These are phyloP conservation scores for Musca vetustissima DNA, from an alignment of 1,140 invertebrate species.

Conservation along the genomic window DNA sequence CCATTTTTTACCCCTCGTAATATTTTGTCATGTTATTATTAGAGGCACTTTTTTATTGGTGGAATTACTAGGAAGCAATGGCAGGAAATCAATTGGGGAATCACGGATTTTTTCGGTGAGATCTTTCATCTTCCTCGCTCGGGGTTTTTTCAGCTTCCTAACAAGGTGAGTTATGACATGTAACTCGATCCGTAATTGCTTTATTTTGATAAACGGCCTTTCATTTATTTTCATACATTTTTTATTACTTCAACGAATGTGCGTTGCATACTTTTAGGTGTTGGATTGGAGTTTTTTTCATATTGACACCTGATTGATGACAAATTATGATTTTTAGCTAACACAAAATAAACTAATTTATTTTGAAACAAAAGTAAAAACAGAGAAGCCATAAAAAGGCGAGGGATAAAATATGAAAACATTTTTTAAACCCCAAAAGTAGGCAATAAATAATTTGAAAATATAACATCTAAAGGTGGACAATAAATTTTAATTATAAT, in stretches of 20 bases:
- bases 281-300: background rate
- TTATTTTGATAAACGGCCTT: constrained; percentile 20
- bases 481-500: too few species aligned
- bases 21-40: background rate
- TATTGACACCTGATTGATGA: constrained; percentile 1
- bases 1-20: background rate
- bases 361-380: too few species aligned
- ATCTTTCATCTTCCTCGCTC: too few species aligned
- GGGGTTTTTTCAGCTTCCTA: too few species aligned
- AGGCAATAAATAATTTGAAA: too few species aligned
- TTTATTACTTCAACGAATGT: constrained; percentile 3
- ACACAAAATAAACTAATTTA: too few species aligned
- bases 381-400: too few species aligned
- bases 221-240: background rate
- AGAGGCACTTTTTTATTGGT: background rate
- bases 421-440: too few species aligned
- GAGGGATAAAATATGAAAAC: too few species aligned
- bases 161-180: background rate
- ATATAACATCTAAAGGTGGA: too few species aligned
- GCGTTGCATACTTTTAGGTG: background rate
- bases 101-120: too few species aligned
- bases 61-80: background rate
- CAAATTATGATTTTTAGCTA: background rate
- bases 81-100: background rate
- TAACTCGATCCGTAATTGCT: background rate